Percentiles rank a stretch among this genome's conserved stretches.
phyloP scores from a whole-genome alignment of 1,140 invertebrate species.

The Ostrea edulis region DNA sequence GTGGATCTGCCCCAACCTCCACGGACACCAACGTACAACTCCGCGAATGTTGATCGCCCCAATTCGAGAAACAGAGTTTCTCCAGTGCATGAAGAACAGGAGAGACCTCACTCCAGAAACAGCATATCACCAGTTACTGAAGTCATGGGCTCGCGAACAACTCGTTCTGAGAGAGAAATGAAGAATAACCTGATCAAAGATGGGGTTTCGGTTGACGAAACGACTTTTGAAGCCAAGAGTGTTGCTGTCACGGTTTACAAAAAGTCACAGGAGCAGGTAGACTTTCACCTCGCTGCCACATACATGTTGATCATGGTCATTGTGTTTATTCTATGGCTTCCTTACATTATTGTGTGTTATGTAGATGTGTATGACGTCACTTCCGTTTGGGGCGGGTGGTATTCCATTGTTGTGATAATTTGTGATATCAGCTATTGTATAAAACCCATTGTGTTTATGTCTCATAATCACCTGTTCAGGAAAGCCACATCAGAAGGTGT shows the following conservation, averaged over 20 bases:
- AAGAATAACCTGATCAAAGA: slow-evolving; percentile 20
- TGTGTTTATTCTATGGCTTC: slow-evolving; percentile 41
- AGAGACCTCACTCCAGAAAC: slow-evolving; percentile 27
- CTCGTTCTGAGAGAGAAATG: slow-evolving; percentile 30
- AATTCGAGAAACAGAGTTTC: background rate
- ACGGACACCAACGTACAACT: background rate
- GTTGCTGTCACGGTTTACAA: slow-evolving; percentile 41
- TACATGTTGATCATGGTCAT: slow-evolving; percentile 49
- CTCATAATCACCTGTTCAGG: slow-evolving; percentile 51
- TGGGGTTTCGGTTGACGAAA: background rate
- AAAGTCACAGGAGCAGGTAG: slow-evolving; percentile 42
- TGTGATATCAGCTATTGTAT: slow-evolving; percentile 50
- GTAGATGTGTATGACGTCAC: slow-evolving; percentile 31
- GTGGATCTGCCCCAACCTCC: background rate
- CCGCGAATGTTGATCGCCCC: background rate
- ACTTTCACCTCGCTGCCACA: slow-evolving; percentile 48
- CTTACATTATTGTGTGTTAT: slow-evolving; percentile 48
- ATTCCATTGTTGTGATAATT: slow-evolving; percentile 33
- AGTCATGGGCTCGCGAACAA: slow-evolving; percentile 5
- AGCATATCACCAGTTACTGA: background rate
- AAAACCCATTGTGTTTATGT: slow-evolving; percentile 56
- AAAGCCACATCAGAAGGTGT: slow-evolving; percentile 43
- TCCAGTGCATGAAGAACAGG: background rate
- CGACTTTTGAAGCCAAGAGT: background rate
- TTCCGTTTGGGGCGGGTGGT: slow-evolving; percentile 51